Evolutionary conservation across 2,888 invertebrate genomes (phyloP).

Genomic region (Leucania comma): DNA sequence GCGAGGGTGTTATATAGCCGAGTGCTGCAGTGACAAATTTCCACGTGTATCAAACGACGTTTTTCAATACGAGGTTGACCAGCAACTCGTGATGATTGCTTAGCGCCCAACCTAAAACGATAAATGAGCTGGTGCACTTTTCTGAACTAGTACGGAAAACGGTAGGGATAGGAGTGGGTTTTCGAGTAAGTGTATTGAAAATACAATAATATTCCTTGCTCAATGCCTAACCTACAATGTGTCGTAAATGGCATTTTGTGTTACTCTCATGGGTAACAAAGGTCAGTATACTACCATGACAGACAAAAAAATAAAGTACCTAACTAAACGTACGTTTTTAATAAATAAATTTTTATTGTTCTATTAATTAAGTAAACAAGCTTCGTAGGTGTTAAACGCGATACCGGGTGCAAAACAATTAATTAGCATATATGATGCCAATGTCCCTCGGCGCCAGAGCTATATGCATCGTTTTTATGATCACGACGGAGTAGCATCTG

Average conservation of each 20-base stretch:
- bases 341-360: background rate
- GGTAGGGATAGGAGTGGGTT: no score
- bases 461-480: constrained; percentile 42
- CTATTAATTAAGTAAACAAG: constrained; percentile 55
- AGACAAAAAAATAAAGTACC: background rate
- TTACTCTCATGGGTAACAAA: background rate
- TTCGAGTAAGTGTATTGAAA: no score
- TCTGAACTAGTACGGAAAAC: no score
- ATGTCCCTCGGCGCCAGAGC: constrained; percentile 40
- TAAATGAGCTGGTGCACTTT: no score
- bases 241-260: background rate
- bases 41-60: no score
- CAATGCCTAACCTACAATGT: background rate
- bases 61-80: no score
- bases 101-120: no score
- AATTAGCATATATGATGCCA: constrained; percentile 49
- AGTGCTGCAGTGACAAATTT: no score
- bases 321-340: background rate
- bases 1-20: no score
- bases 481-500: constrained; percentile 7
- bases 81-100: no score
- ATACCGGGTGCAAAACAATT: constrained; percentile 53
- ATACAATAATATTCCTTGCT: background rate
- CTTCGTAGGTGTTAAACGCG: constrained; percentile 49
- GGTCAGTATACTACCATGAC: background rate